Evolutionary conservation across 2,888 invertebrate species (phyloP).

Genomic region (Lycophotia porphyrea): DNA sequence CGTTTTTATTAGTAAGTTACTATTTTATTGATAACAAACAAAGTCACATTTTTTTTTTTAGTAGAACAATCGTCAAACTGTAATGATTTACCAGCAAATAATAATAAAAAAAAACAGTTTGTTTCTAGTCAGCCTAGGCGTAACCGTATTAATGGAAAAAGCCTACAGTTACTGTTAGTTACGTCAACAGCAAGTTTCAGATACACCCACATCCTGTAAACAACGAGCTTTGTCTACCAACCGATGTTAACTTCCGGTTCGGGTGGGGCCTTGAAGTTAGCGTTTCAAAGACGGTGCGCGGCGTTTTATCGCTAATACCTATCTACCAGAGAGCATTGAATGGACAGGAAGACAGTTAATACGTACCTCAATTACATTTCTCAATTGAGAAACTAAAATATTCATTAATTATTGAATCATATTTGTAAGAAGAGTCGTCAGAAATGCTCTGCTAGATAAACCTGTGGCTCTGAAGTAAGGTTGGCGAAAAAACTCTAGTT

Average conservation of each 20-base stretch:
- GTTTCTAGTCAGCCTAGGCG: slow-evolving; percentile 9
- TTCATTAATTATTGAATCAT: neutral
- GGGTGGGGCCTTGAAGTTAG: slow-evolving; percentile 49
- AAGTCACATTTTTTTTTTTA: neutral
- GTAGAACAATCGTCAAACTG: neutral
- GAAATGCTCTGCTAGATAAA: neutral
- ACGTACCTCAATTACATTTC: too few relatives aligned
- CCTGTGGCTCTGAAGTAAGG: neutral
- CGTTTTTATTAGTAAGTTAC: too few relatives aligned
- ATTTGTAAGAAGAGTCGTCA: neutral
- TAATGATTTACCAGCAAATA: neutral
- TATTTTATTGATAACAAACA: neutral
- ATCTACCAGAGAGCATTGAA: neutral
- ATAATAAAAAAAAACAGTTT: neutral
- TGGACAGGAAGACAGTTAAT: neutral
- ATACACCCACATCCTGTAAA: slow-evolving; percentile 73
- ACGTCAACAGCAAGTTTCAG: slow-evolving; percentile 68
- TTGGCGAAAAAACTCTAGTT: neutral
- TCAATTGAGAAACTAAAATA: neutral
- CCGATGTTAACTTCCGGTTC: slow-evolving; percentile 73
- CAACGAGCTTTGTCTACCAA: slow-evolving; percentile 75
- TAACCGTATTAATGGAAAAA: slow-evolving; percentile 59
- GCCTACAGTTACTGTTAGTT: slow-evolving; percentile 56
- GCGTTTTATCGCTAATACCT: neutral
- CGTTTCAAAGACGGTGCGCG: neutral